phyloP scores from a whole-genome alignment of 2,888 invertebrate genomes.

The Corbicula japonica region DNA sequence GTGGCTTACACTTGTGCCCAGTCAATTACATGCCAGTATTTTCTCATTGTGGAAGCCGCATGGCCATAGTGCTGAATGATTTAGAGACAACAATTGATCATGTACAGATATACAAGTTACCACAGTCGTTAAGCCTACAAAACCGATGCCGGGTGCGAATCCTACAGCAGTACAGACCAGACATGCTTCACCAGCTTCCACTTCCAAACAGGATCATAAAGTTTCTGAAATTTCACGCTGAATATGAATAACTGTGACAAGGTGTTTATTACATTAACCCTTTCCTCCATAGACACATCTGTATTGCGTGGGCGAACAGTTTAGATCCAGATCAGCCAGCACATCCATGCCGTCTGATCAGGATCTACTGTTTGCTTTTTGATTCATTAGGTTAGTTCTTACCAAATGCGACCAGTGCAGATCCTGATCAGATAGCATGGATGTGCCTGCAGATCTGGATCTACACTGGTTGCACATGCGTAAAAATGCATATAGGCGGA shows the following conservation, averaged over 20 bases:
- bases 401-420: no score
- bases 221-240: conserved; percentile 85
- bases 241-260: conserved; percentile 79
- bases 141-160: conserved; percentile 83
- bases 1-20: conserved; percentile 84
- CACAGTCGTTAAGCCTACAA: conserved; percentile 82
- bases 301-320: no score
- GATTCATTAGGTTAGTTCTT: no score
- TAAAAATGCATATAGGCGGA: no score
- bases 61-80: conserved; percentile 85
- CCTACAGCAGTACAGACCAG: conserved; percentile 80
- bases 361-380: no score
- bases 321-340: no score
- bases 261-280: no score
- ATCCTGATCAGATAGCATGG: no score
- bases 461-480: no score
- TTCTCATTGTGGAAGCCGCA: conserved; percentile 84
- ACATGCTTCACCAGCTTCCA: conserved; percentile 81
- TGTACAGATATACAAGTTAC: conserved; percentile 85
- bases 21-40: conserved; percentile 85
- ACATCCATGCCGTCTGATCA: no score
- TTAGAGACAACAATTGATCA: conserved; percentile 81
- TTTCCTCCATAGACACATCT: no score
- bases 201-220: conserved; percentile 83
- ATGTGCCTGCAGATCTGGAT: no score